These are phyloP conservation scores for Sycophila sp. DNA, from an alignment of 1,140 invertebrate genomes.

Conservation along the genomic window DNA sequence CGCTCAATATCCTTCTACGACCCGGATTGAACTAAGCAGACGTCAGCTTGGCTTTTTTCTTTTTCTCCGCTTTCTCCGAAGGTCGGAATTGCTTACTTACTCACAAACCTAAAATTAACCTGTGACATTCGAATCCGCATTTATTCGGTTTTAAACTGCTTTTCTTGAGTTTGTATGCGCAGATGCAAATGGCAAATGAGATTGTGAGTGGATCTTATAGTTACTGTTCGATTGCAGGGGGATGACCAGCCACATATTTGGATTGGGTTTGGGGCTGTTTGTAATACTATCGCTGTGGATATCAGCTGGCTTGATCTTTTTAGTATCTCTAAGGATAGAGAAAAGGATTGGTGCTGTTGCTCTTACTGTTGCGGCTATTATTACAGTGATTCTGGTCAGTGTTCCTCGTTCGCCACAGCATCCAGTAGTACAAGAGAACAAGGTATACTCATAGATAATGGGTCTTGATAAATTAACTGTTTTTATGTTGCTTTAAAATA, in stretches of 20 bases:
- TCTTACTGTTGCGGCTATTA: slow-evolving; percentile 59
- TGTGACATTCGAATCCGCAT: not conserved
- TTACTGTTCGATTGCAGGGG: slow-evolving; percentile 40
- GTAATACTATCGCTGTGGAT: slow-evolving; percentile 69
- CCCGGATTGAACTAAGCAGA: not conserved
- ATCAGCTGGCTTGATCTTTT: slow-evolving; percentile 66
- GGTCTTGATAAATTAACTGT: not conserved
- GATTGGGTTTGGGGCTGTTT: slow-evolving; percentile 68
- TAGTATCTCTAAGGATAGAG: slow-evolving; percentile 68
- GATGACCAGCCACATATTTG: slow-evolving; percentile 67
- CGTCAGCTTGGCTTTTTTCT: not conserved
- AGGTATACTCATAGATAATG: slow-evolving; percentile 49
- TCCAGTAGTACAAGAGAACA: slow-evolving; percentile 46
- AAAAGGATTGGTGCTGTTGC: slow-evolving; percentile 67
- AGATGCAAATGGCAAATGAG: not conserved
- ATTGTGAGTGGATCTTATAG: not conserved
- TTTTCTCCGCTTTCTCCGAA: not conserved
- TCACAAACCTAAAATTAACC: not conserved
- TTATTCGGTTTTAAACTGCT: not conserved
- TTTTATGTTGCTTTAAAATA: not conserved
- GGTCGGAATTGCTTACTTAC: not conserved
- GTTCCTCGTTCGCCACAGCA: slow-evolving; percentile 65
- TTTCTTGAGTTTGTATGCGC: not conserved
- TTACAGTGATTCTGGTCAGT: slow-evolving; percentile 67
- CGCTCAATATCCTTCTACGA: not conserved